Percentiles rank a stretch among this genome's conserved stretches.
Conservation (phyloP, 2,888 invertebrate species). For the Drosophila silvestris region DNA sequence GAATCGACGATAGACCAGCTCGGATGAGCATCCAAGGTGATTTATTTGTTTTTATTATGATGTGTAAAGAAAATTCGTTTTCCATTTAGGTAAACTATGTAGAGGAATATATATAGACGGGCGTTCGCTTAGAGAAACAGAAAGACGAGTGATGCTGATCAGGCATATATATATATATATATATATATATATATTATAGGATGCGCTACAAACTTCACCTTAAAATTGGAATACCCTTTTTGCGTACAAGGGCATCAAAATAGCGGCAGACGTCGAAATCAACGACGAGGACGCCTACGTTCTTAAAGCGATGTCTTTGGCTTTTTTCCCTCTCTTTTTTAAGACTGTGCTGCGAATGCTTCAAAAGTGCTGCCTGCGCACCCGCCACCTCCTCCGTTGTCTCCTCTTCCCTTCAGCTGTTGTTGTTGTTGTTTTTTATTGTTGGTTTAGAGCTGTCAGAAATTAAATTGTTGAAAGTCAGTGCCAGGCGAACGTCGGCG, state of each 20-base stretch:
- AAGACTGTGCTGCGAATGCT: slow-evolving; percentile 36
- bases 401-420: neutral
- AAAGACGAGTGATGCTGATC: neutral
- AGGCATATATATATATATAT: neutral
- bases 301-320: slow-evolving; percentile 52
- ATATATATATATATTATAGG: neutral
- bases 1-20: neutral
- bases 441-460: slow-evolving; percentile 59
- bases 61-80: neutral
- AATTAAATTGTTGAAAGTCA: slow-evolving; percentile 79
- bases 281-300: slow-evolving; percentile 47
- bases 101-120: neutral
- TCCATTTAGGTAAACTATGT: neutral
- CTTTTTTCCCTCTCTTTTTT: slow-evolving; percentile 27
- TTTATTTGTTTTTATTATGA: neutral
- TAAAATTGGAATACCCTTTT: neutral
- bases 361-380: slow-evolving; percentile 31
- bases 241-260: slow-evolving; percentile 36
- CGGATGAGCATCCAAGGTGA: neutral
- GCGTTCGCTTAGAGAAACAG: neutral
- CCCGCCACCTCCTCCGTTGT: neutral
- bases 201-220: neutral
- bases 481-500: slow-evolving; percentile 54
- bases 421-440: slow-evolving; percentile 28
- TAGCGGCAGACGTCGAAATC: slow-evolving; percentile 17